Conservation (phyloP, 2,888 invertebrate genomes). For the Griposia aprilina region DNA sequence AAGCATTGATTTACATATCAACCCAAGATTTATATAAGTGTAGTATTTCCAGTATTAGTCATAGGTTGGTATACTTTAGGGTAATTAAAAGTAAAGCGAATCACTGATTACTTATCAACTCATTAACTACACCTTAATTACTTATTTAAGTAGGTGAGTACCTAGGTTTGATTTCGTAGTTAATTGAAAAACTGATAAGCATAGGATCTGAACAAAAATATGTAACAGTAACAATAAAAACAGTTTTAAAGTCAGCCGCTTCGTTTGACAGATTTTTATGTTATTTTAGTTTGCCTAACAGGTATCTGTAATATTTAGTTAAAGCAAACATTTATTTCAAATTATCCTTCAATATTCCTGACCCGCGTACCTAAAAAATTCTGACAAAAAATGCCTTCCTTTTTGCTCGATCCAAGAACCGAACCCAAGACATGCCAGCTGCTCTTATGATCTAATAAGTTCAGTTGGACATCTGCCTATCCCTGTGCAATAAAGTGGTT, state of each 20-base stretch:
- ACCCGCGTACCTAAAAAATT: background rate
- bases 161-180: background rate
- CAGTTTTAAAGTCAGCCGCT: background rate
- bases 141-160: background rate
- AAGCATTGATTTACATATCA: background rate
- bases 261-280: background rate
- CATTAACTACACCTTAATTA: conserved; percentile 32
- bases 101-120: conserved; percentile 10
- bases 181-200: background rate
- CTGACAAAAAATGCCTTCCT: conserved; percentile 9
- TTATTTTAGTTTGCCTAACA: background rate
- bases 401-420: conserved; percentile 24
- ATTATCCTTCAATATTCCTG: background rate
- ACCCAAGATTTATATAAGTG: background rate
- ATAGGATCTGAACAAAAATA: background rate
- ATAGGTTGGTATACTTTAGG: background rate
- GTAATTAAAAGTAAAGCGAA: conserved; percentile 10
- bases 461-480: conserved; percentile 23
- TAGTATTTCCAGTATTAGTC: background rate
- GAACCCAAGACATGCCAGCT: conserved; percentile 15
- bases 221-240: background rate
- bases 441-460: conserved; percentile 4
- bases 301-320: background rate
- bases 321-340: background rate
- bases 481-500: background rate